phyloP scores from a whole-genome alignment of 1,140 invertebrate genomes.

The Ceratina calcarata region DNA sequence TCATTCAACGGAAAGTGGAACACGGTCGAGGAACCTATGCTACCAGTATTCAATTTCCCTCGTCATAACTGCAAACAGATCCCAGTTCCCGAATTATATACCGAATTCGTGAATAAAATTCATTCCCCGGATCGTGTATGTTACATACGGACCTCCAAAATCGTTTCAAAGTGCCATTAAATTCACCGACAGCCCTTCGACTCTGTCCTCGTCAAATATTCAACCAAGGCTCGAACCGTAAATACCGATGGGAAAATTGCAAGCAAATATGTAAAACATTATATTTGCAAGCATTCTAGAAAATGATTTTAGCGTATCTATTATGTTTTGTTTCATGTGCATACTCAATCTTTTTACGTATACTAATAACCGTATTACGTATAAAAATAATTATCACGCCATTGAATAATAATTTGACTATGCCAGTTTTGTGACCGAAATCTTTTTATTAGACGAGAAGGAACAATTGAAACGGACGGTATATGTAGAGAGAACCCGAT shows the following conservation, averaged over 20 bases:
- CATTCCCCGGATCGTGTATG: not conserved
- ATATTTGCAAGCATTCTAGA: no score
- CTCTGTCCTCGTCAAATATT: not conserved
- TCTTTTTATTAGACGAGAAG: not conserved
- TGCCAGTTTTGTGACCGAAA: no score
- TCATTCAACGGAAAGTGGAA: constrained; percentile 6
- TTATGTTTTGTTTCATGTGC: no score
- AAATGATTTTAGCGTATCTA: no score
- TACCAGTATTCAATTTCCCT: constrained; percentile 9
- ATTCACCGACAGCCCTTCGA: not conserved
- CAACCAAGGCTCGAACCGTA: not conserved
- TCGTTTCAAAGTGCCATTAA: not conserved
- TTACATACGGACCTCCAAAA: not conserved
- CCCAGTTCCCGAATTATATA: not conserved
- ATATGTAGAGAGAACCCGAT: not conserved
- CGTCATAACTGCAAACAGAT: constrained; percentile 18
- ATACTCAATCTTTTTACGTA: no score
- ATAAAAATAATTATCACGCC: no score
- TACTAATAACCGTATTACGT: no score
- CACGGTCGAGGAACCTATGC: not conserved
- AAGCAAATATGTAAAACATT: no score
- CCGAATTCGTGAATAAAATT: not conserved
- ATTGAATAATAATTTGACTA: no score
- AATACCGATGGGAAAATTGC: no score
- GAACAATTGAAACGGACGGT: not conserved